Percentiles rank a stretch among this genome's conserved stretches.
phyloP scores from a whole-genome alignment of 2,797 vertebrate genomes.

The Hypotaenidia okinawae region DNA sequence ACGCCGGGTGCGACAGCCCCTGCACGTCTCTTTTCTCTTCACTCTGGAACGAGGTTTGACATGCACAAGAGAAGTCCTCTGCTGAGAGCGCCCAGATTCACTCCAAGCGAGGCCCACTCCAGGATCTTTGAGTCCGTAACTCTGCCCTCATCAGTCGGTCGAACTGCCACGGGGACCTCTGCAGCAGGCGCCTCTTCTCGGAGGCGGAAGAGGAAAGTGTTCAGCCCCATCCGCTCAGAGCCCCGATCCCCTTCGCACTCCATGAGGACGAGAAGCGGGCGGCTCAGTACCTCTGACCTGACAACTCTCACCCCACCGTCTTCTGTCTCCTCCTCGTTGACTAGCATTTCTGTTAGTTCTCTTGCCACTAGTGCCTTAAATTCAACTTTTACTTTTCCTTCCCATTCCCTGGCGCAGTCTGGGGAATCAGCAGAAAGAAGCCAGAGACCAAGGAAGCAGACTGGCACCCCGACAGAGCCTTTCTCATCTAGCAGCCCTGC shows the following conservation, averaged over 20 bases:
- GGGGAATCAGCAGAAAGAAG: conserved; percentile 85
- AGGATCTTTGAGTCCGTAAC: conserved; percentile 97
- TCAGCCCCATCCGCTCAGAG: conserved; percentile 82
- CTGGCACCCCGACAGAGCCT: conserved; percentile 77
- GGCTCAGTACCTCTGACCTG: conserved; percentile 83
- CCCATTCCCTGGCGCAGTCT: conserved; percentile 83
- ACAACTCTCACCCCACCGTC: conserved; percentile 82
- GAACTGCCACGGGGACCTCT: conserved; percentile 82
- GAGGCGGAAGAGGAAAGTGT: conserved; percentile 80
- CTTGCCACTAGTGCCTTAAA: conserved; percentile 98
- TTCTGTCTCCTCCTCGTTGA: conserved; percentile 87
- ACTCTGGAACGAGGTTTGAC: conserved; percentile 86
- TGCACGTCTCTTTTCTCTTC: conserved; percentile 88
- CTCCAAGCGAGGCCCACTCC: conserved; percentile 96
- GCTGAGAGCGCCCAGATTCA: conserved; percentile 93
- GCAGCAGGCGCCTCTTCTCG: conserved; percentile 82
- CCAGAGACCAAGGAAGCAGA: conserved; percentile 79
- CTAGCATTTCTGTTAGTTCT: conserved; percentile 88
- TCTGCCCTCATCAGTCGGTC: conserved; percentile 76
- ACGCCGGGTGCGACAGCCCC: conserved; percentile 79
- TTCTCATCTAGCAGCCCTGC: conserved; percentile 84
- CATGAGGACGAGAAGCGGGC: conserved; percentile 94
- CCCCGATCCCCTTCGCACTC: conserved; percentile 95
- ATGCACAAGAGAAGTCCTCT: conserved; percentile 92
- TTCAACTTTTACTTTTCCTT: conserved; percentile 88